These are phyloP conservation scores for Drosophila lutescens DNA, from an alignment of 2,888 invertebrate genomes.

Conservation along the genomic window DNA sequence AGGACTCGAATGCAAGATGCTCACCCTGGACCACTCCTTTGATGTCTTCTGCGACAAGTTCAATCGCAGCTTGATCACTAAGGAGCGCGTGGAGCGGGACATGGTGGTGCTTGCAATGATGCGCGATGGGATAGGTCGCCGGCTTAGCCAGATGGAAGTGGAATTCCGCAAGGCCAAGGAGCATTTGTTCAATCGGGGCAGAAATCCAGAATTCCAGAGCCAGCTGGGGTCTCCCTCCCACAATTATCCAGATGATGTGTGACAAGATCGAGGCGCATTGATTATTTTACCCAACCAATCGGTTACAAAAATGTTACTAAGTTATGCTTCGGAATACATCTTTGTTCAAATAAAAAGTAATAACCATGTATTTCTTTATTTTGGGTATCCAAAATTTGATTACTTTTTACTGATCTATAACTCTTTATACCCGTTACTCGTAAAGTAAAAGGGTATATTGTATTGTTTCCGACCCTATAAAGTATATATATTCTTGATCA, in stretches of 20 bases:
- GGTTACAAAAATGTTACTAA: neutral
- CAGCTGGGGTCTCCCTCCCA: too few species aligned
- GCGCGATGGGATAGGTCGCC: conserved; percentile 36
- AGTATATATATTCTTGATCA: too few species aligned
- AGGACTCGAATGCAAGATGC: conserved; percentile 33
- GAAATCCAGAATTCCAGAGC: neutral
- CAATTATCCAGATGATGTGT: too few species aligned
- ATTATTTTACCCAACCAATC: neutral
- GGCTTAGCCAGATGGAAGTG: conserved; percentile 37
- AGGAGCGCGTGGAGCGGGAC: conserved; percentile 38
- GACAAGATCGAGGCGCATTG: neutral
- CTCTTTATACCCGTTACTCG: too few species aligned
- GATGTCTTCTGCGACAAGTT: conserved; percentile 33
- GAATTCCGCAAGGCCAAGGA: conserved; percentile 38
- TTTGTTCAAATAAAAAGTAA: neutral
- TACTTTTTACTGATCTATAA: too few species aligned
- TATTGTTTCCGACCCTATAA: too few species aligned
- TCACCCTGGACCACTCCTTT: conserved; percentile 21
- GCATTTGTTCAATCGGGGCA: neutral
- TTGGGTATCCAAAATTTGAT: too few species aligned
- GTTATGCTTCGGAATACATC: neutral
- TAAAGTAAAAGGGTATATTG: too few species aligned
- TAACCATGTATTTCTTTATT: neutral
- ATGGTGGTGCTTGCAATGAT: conserved; percentile 35
- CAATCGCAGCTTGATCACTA: conserved; percentile 6